Percentiles rank a stretch among this genome's conserved stretches.
These are phyloP conservation scores for Otus sunia DNA, from an alignment of 2,113 vertebrate species.

Conservation along the genomic window DNA sequence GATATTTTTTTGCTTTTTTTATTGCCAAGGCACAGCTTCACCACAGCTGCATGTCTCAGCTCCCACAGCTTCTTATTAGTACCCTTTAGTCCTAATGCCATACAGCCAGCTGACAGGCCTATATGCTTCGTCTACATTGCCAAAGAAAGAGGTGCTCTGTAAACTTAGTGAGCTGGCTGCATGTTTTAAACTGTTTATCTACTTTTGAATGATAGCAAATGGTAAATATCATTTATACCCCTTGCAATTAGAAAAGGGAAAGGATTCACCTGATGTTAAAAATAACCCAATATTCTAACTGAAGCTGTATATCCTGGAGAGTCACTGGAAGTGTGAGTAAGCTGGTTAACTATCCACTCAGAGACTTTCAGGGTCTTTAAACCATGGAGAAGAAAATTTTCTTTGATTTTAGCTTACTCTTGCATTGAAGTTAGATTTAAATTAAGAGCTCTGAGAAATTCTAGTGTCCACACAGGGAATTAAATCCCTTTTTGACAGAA, in stretches of 20 bases:
- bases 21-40: neutral
- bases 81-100: neutral
- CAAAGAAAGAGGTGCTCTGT: neutral
- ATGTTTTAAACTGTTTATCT: neutral
- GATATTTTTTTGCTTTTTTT: neutral
- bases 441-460: neutral
- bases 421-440: neutral
- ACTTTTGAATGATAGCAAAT: neutral
- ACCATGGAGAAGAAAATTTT: neutral
- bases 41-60: neutral
- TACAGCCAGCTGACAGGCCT: neutral
- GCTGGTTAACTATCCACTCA: neutral
- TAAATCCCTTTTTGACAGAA: neutral
- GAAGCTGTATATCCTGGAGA: neutral
- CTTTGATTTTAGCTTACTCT: neutral
- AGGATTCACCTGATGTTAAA: neutral
- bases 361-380: neutral
- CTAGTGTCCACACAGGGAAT: rapidly evolving
- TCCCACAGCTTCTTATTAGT: neutral
- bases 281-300: neutral
- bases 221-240: neutral
- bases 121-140: rapidly evolving
- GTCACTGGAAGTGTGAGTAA: neutral
- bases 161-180: neutral
- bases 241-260: neutral